Base-by-base conservation (phyloP, 2,888 invertebrate genomes). In the Eulithis testata region DNA sequence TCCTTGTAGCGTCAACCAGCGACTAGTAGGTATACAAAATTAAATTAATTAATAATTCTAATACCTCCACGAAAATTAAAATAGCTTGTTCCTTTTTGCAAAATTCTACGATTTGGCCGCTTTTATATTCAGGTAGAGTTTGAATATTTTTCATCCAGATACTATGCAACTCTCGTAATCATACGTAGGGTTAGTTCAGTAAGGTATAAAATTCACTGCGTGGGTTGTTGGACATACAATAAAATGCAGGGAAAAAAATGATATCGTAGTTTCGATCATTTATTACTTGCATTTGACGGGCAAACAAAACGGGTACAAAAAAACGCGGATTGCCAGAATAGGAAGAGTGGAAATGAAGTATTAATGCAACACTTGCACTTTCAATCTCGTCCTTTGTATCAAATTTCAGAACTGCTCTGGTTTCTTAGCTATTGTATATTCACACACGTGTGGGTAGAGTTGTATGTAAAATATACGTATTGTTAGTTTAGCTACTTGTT, bases 281-380 rank as follows among this genome's bases (percentile, higher is more conserved):
- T 92, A 92, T 93, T 89, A 91, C 89, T 87, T 81, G 82, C 80
- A 82, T 87, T 83, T 85, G 92, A 89, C 88, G 85, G 86, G 83
- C 89, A 87, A 88, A 92, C 90, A 92, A 92, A 85, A 84, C 78
- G 76, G 68, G 69, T 70, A 74, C 74, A 81, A 91, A 91, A 90
- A 90, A 88, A 79, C 79, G 73, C 76, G 87, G 90, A 90, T 90
- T 87, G 84, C 78, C 82, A 82, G 75, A 80, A 81, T 82, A 80
- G 69, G 83, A 81, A 83, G 82, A 87, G 87, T 84, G 86, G 87
- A 89, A 89, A 89, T 88, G 85, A 89, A 89, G 90, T 88, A 90
- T 90, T 90, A 88, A 91, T 87, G 90, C 84, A 88, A 91, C 93
- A 93, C 93, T 93, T 93, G 92, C 93, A 91, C 92, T 93, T 92